A percentile compares a stretch with the other conserved stretches of the same genome.
Evolutionary conservation across 2,888 invertebrate species (phyloP).

Genomic region (Heliconius sara): DNA sequence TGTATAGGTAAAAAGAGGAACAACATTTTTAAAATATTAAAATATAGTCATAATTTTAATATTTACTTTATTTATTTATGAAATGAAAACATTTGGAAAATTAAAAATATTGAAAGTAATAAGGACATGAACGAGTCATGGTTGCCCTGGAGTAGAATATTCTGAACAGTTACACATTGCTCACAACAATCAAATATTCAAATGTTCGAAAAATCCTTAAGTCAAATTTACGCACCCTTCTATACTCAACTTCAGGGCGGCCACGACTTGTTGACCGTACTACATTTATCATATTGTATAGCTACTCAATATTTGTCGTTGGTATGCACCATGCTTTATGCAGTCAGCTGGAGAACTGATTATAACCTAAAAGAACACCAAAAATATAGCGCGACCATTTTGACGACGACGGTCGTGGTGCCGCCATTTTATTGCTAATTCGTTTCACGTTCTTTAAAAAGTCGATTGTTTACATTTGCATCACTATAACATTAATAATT

Average conservation of each 20-base stretch:
- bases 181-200: too few species aligned
- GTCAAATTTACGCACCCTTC: too few species aligned
- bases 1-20: too few species aligned
- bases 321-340: not conserved
- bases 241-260: too few species aligned
- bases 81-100: too few species aligned
- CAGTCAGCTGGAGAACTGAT: not conserved
- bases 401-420: not conserved
- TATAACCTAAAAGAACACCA: not conserved
- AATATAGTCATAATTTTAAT: too few species aligned
- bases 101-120: not conserved
- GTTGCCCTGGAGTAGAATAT: too few species aligned
- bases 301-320: not conserved
- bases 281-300: not conserved
- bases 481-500: constrained; percentile 50
- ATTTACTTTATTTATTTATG: too few species aligned
- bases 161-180: too few species aligned
- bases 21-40: too few species aligned
- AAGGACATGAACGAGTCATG: not conserved
- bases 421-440: constrained; percentile 24
- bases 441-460: constrained; percentile 48
- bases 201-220: too few species aligned
- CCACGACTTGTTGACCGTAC: not conserved
- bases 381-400: not conserved
- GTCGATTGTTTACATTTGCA: constrained; percentile 57